Percentiles rank a stretch among this genome's conserved stretches.
Conservation (phyloP, 2,797 vertebrate species). For the Clarias pachynema region DNA sequence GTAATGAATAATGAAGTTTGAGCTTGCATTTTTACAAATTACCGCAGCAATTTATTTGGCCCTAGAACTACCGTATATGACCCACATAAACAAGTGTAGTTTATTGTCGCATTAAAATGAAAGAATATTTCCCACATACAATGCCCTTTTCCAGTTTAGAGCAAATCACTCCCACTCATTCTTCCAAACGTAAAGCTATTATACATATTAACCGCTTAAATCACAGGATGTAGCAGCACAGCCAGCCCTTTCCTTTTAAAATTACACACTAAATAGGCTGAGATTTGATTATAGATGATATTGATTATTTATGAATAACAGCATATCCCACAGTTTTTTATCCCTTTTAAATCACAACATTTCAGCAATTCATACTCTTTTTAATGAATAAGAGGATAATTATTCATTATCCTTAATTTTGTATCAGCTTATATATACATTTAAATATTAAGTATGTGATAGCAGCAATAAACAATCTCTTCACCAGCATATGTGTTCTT, state of each 20-base stretch:
- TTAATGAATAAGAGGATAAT: not conserved
- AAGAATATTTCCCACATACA: not conserved
- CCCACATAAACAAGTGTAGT: not conserved
- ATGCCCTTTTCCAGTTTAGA: not conserved
- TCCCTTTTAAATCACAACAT: not conserved
- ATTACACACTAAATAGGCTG: not conserved
- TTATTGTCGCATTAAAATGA: not conserved
- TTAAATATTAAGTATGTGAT: not conserved
- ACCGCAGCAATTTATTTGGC: not conserved
- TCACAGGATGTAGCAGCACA: not conserved
- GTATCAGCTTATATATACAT: not conserved
- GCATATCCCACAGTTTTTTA: not conserved
- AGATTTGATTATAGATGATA: not conserved
- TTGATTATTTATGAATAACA: not conserved
- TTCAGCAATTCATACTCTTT: too few relatives aligned
- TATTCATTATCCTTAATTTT: not conserved
- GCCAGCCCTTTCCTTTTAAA: not conserved
- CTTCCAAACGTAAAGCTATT: not conserved
- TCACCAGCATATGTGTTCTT: not conserved
- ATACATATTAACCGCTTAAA: not conserved
- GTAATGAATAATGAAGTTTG: not conserved
- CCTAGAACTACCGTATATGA: not conserved
- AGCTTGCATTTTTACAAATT: not conserved
- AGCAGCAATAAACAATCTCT: not conserved
- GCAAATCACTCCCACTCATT: not conserved